Evolutionary conservation across 1,140 invertebrate genomes (phyloP), one percentile per base, ranked within the genome.

Genomic region (Aphaenogaster ashmeadi): DNA sequence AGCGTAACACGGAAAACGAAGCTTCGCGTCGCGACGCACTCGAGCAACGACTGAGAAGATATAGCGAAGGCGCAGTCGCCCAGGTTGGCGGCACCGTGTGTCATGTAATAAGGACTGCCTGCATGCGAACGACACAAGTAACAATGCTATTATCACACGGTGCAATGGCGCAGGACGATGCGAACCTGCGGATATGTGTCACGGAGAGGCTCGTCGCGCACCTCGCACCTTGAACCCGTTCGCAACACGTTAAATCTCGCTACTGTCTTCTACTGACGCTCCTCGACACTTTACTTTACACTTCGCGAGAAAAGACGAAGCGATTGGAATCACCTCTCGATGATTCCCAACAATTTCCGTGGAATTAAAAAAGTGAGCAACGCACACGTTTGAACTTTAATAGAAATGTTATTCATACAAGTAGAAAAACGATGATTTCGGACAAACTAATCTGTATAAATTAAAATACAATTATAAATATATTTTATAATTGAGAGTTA

Each of bases 131-230:
- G 87, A 85, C 91, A 90, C 91, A 90, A 81, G 71, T 92, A 93
- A 94, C 94, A 93, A 95, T 95, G 91, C 93, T 85, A 94, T 95
- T 95, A 95, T 95, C 94, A 90, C 90, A 93, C 83, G 41, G 83
- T 79, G 87, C 92, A 93, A 91, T 91, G 90, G 92, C 93, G 94
- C 94, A 92, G 93, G 91, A 93, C 88, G 88, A 86, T 88, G 83
- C 77, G 88, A 87, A 92, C 89, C 88, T 89, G 87, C 92, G 92
- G 58, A 91, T 62, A 71, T 81, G 56, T 71, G 60, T 56, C 81
- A 81, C 75, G 66, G 87, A 87, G 69, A 91, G 86, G 56, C 85
- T 90, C 62, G 44, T 67, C 83, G 74, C 86, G 78, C 66, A 47
- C 81, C 78, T n/a, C 41, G 60, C 60, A 81, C 87, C 85, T 89